Percentiles rank a stretch among this genome's conserved stretches.
phyloP scores from a whole-genome alignment of 35 echinoderm and acorn worm species.

The Ophiothrix spiculata region DNA sequence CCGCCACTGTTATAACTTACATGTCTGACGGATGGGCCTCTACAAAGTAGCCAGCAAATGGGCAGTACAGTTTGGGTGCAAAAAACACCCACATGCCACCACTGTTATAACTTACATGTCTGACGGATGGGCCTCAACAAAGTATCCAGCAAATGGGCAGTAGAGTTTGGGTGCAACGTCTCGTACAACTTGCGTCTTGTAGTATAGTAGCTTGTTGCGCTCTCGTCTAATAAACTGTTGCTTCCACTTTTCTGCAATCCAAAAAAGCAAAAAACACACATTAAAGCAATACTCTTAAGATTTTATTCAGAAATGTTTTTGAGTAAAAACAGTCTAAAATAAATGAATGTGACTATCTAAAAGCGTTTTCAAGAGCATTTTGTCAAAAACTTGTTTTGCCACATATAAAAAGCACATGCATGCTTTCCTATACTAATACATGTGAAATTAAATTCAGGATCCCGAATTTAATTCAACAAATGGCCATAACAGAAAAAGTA shows the following conservation, averaged over 20 bases:
- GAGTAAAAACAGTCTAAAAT: no score
- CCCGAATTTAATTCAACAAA: no score
- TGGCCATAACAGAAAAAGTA: no score
- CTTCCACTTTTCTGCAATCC: conserved; percentile 90
- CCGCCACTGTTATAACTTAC: conserved; percentile 47
- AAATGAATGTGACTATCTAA: no score
- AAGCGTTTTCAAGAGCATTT: no score
- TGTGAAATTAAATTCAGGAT: no score
- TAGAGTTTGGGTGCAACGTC: conserved; percentile 76
- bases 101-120: conserved; percentile 60
- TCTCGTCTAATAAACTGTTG: conserved; percentile 82
- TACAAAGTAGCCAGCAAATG: conserved; percentile 98
- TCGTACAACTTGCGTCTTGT: conserved; percentile 87
- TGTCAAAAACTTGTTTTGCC: no score
- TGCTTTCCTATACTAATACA: no score
- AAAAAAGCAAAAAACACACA: no score
- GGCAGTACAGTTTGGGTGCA: conserved; percentile 69
- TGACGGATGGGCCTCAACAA: conserved; percentile 95
- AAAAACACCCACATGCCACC: conserved; percentile 18
- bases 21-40: conserved; percentile 93
- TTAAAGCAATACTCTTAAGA: no score
- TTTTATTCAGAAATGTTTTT: no score
- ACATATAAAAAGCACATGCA: no score
- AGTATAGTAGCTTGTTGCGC: conserved; percentile 85
- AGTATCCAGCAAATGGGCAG: conserved; percentile 96